phyloP scores from a whole-genome alignment of 2,888 invertebrate genomes.

The Drepanosiphum platanoidis region DNA sequence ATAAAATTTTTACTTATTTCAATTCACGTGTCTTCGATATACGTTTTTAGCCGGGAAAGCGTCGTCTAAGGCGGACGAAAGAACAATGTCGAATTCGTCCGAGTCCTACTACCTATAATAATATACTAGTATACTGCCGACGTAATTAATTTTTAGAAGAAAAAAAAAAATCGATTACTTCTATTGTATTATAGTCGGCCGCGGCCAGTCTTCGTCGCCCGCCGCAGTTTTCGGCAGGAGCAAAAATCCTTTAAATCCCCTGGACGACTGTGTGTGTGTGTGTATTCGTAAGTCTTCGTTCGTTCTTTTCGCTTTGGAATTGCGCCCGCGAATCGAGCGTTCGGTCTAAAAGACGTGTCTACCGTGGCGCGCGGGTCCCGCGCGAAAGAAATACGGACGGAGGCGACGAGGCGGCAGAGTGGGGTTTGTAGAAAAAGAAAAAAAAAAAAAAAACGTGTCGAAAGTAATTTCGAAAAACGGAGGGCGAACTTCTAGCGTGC shows the following conservation, averaged over 20 bases:
- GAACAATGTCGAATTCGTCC: too few species aligned
- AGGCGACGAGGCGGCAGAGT: neutral
- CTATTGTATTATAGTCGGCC: neutral
- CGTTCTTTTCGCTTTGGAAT: slow-evolving; percentile 44
- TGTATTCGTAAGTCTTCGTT: slow-evolving; percentile 45
- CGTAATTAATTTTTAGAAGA: neutral
- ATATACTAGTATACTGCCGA: too few species aligned
- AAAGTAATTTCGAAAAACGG: slow-evolving; percentile 56
- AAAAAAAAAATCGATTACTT: slow-evolving; percentile 21
- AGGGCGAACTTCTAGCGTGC: slow-evolving; percentile 27
- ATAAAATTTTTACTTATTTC: too few species aligned
- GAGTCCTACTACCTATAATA: too few species aligned
- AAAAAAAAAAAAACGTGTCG: slow-evolving; percentile 52
- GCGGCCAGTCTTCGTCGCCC: neutral
- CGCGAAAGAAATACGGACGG: neutral
- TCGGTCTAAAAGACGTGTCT: too few species aligned
- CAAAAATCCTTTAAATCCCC: slow-evolving; percentile 37
- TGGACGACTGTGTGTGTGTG: neutral
- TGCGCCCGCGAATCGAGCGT: slow-evolving; percentile 44
- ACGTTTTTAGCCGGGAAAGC: too few species aligned
- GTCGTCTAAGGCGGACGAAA: too few species aligned
- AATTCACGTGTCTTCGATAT: too few species aligned
- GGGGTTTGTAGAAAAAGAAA: neutral
- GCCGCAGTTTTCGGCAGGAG: neutral
- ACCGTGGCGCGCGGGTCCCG: neutral